Base-by-base conservation (phyloP, 2,888 invertebrate species). In the Abscondita cerata region DNA sequence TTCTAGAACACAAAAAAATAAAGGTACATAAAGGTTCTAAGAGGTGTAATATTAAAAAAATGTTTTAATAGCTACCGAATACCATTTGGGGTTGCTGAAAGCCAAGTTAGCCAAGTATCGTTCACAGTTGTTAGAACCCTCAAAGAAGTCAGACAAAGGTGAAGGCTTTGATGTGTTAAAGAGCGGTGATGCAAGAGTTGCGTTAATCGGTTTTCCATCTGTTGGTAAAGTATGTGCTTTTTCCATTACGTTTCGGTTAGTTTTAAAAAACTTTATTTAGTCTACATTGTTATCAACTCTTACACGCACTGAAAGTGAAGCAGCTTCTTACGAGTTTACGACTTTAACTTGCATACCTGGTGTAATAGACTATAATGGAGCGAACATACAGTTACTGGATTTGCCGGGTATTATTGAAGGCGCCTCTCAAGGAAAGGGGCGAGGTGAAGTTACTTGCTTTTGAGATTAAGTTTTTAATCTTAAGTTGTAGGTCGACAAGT, bases 401-500 rank as follows among this genome's bases (percentile, higher is more conserved):
- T 86, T 99, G 78, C 99, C 99, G 59, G 99, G 99, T 78, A 99
- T 99, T 79, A 99, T 99, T 79, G 99, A 99, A 85, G 99, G 99
- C 61, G 99, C 99, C 67, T 92, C 98, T 1, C 98, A 95, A 72
- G 81, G 81, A 41, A 81, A 81, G 71, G 81, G 81, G 59, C 75
- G 81, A 71, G 81, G 78, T 72, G 67, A 50, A 19, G 48, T 12
- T 1, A n/a, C 8, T 11, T 11, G 9, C 8, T 8, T 33, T 19
- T 33, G 38, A 15, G 54, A 6, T 52, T 18, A 25, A 40, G 12
- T 12, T 38, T 44, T n/a, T 52, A 9, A 62, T 53, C 54, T 57
- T 31, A 13, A 34, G n/a, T 56, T 55, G 54, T 60, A 74, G 76
- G 80, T 31, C 69, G 81, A 60, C 80, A 81, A 70, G 96, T 99